phyloP scores from a whole-genome alignment of 2,888 invertebrate species.

The Xanthia togata region DNA sequence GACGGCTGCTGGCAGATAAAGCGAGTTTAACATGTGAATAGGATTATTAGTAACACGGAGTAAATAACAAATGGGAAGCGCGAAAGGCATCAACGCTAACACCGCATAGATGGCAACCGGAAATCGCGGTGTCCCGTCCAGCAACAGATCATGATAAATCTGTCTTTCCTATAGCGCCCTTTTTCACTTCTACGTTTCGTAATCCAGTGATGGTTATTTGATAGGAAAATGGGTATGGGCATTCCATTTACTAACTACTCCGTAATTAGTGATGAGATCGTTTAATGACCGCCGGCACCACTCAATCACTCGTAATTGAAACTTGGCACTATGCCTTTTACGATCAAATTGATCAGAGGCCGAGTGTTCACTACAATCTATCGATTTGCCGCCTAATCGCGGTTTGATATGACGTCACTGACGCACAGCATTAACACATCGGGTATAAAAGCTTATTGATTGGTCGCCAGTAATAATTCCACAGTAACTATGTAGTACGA shows the following conservation, averaged over 20 bases:
- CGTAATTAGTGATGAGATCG: constrained; percentile 67
- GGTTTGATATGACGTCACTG: constrained; percentile 68
- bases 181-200: not conserved
- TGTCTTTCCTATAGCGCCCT: not conserved
- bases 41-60: constrained; percentile 49
- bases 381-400: constrained; percentile 72
- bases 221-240: not conserved
- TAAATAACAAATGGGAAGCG: constrained; percentile 23
- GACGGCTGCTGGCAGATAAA: constrained; percentile 50
- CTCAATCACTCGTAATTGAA: constrained; percentile 83
- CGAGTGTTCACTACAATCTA: constrained; percentile 66
- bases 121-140: not conserved
- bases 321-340: constrained; percentile 82
- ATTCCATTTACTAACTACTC: constrained; percentile 44
- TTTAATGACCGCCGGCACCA: constrained; percentile 77
- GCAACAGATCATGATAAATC: not conserved
- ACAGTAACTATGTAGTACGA: constrained; percentile 5
- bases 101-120: not conserved
- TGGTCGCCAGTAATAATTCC: constrained; percentile 41
- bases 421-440: constrained; percentile 55
- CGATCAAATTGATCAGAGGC: constrained; percentile 75
- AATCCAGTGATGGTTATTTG: not conserved
- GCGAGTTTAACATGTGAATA: constrained; percentile 57
- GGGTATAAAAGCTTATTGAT: constrained; percentile 52
- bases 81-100: not conserved